A percentile compares a stretch with the other conserved stretches of the same genome.
These are phyloP conservation scores for Linurgus olivaceus DNA, from an alignment of 2,797 vertebrate genomes.

Conservation along the genomic window DNA sequence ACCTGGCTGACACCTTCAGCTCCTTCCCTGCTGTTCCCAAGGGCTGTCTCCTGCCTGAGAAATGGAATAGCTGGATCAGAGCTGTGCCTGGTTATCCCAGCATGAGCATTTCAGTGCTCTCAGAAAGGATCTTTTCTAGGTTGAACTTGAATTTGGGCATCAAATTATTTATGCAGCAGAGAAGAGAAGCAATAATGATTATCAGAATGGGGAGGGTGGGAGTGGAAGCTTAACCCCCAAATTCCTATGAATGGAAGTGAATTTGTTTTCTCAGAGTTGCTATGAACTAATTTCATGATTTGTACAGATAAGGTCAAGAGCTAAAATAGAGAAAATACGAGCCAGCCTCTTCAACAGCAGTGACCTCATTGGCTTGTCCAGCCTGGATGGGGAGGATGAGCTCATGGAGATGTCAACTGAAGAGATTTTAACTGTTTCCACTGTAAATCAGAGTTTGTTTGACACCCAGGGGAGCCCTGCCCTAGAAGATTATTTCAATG, in stretches of 20 bases:
- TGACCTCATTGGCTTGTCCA: conserved; percentile 95
- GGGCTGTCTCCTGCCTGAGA: neutral
- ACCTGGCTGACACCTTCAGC: neutral
- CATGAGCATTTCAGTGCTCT: neutral
- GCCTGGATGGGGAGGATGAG: conserved; percentile 94
- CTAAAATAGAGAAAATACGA: conserved; percentile 97
- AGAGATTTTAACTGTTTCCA: conserved; percentile 96
- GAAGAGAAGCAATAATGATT: neutral
- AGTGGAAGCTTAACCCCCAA: neutral
- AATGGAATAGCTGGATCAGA: neutral
- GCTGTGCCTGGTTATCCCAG: neutral
- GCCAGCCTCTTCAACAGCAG: conserved; percentile 98
- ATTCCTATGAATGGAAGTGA: too few species aligned
- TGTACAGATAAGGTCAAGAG: conserved; percentile 90
- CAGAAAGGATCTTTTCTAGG: neutral
- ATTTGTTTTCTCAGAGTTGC: neutral
- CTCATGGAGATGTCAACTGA: conserved; percentile 98
- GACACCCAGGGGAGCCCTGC: conserved; percentile 97
- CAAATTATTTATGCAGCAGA: neutral
- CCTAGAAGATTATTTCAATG: conserved; percentile 93
- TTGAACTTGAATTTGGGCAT: neutral
- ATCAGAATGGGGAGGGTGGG: neutral
- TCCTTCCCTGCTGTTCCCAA: neutral
- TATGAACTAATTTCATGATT: neutral
- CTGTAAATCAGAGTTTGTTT: conserved; percentile 97